Evolutionary conservation across 2,888 invertebrate species (phyloP).

Genomic region (Diarsia rubi): DNA sequence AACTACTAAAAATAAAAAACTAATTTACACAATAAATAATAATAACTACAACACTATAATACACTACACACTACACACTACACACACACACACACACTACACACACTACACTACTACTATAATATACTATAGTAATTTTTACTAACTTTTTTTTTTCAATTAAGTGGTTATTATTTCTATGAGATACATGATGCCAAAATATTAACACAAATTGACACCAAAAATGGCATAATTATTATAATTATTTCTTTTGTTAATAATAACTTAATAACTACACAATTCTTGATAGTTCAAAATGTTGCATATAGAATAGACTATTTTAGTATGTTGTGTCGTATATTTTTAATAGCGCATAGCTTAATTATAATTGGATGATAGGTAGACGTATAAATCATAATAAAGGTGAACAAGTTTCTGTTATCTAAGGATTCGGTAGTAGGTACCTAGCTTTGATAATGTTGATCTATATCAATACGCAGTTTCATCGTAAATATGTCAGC

Average conservation of each 20-base stretch:
- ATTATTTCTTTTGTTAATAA: slow-evolving; percentile 11
- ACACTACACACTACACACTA: too few species aligned
- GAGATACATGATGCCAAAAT: background rate
- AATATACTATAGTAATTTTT: too few species aligned
- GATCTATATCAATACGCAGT: slow-evolving; percentile 18
- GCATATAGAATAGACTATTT: background rate
- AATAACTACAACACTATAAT: too few species aligned
- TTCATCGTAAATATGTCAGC: background rate
- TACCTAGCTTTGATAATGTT: background rate
- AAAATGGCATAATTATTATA: background rate
- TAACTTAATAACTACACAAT: background rate
- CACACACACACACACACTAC: too few species aligned
- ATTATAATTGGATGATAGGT: slow-evolving; percentile 19
- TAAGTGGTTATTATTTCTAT: background rate
- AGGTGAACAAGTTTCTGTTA: slow-evolving; percentile 62
- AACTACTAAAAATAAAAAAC: too few species aligned
- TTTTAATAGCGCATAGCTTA: slow-evolving; percentile 9
- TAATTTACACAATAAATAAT: too few species aligned
- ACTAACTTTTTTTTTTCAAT: too few species aligned
- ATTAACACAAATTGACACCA: background rate
- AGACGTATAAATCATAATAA: slow-evolving; percentile 56
- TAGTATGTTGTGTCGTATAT: background rate
- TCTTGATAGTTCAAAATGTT: background rate
- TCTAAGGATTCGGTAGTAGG: background rate
- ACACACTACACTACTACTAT: too few species aligned